These are phyloP conservation scores for Austrofundulus limnaeus DNA, from an alignment of 2,113 vertebrate species.

Conservation along the genomic window DNA sequence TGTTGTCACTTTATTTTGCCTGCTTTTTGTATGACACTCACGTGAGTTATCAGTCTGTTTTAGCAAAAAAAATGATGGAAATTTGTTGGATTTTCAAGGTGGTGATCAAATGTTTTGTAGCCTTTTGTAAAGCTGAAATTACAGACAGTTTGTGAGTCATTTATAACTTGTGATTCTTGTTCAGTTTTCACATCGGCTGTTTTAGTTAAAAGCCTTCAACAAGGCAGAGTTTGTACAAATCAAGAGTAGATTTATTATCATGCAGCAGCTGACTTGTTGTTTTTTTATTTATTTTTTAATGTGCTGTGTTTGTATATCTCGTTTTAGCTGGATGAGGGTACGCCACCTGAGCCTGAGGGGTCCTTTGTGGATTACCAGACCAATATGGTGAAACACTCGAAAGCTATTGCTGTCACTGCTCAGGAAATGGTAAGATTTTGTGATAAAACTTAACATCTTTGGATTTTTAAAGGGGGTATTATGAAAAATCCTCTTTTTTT, in stretches of 20 bases:
- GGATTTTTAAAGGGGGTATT: too few relatives aligned
- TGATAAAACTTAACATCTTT: background rate
- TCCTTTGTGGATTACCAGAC: constrained; percentile 98
- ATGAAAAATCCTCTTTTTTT: too few relatives aligned
- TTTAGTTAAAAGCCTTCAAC: constrained; percentile 23
- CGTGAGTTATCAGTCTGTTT: constrained; percentile 12
- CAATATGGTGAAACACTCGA: constrained; percentile 95
- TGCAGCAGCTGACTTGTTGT: constrained; percentile 6
- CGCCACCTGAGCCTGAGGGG: constrained; percentile 91
- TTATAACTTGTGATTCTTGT: constrained; percentile 30
- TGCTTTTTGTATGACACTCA: background rate
- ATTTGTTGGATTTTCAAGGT: constrained; percentile 5
- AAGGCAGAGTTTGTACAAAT: constrained; percentile 32
- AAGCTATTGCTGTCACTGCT: constrained; percentile 95
- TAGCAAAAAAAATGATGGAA: constrained; percentile 14
- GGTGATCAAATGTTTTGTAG: constrained; percentile 10
- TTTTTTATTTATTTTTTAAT: too few relatives aligned
- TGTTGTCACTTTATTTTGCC: constrained; percentile 3
- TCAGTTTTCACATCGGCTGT: constrained; percentile 15
- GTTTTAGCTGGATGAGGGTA: constrained; percentile 91
- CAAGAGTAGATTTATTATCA: constrained; percentile 20
- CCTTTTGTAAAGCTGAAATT: constrained; percentile 48
- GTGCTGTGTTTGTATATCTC: constrained; percentile 12
- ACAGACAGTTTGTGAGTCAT: constrained; percentile 26
- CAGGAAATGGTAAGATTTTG: constrained; percentile 93